phyloP scores from a whole-genome alignment of 2,888 invertebrate genomes.

The Drosophila kambysellisi region DNA sequence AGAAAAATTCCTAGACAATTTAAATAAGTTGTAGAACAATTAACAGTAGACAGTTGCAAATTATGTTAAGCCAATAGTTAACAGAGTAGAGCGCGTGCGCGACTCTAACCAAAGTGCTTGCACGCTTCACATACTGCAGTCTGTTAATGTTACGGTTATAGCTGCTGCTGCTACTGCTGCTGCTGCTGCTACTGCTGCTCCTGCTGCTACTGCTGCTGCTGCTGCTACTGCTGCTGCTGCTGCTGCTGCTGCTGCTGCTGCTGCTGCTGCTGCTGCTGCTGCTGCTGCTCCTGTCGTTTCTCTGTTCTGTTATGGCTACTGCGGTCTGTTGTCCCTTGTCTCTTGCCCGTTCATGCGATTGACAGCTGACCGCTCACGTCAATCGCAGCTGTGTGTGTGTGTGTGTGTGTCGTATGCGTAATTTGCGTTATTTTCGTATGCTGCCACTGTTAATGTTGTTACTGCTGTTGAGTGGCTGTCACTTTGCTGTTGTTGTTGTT shows the following conservation, averaged over 20 bases:
- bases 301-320: constrained; percentile 6
- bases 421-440: constrained; percentile 23
- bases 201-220: constrained; percentile 10
- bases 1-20: not conserved
- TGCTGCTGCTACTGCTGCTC: constrained; percentile 4
- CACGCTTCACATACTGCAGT: not conserved
- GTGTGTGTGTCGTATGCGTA: constrained; percentile 48
- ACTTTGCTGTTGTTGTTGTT: not conserved
- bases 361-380: constrained; percentile 43
- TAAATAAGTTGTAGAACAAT: not conserved
- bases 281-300: constrained; percentile 1
- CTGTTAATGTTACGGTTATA: constrained; percentile 13
- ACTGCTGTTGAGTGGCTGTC: constrained; percentile 1
- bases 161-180: constrained; percentile 10
- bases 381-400: not conserved
- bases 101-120: constrained; percentile 12
- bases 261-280: constrained; percentile 17
- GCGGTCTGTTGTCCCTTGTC: not conserved
- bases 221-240: constrained; percentile 9
- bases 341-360: constrained; percentile 38
- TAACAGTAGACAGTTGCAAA: not conserved
- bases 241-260: constrained; percentile 9
- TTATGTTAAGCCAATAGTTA: not conserved
- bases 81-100: constrained; percentile 31
- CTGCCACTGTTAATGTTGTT: constrained; percentile 1